Percentiles rank a stretch among this genome's conserved stretches.
phyloP scores from a whole-genome alignment of 2,797 vertebrate genomes.

The Oreochromis mossambicus region DNA sequence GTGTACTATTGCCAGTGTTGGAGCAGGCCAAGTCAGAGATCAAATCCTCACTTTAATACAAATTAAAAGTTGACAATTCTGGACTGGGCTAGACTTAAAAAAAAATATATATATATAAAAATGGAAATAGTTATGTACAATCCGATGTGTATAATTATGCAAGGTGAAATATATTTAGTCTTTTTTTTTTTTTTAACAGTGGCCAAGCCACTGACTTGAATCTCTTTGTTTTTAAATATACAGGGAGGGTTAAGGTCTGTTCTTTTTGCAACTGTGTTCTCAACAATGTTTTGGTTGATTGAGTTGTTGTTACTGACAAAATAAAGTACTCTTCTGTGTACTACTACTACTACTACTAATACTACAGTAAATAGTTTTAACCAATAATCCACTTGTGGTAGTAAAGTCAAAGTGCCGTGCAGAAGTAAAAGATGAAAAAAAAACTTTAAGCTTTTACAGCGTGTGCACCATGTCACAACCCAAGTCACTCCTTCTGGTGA shows the following conservation, averaged over 20 bases:
- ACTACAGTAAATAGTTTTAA: not conserved
- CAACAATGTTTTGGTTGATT: not conserved
- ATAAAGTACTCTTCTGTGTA: not conserved
- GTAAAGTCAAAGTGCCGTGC: not conserved
- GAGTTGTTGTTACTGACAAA: not conserved
- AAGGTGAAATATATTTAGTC: slow-evolving; percentile 13
- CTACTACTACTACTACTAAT: not conserved
- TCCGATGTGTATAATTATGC: not conserved
- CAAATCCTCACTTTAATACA: not conserved
- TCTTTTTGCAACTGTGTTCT: not conserved
- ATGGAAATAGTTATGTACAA: not conserved
- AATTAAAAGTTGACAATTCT: not conserved
- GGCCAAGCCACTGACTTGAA: not conserved
- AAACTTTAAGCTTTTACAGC: not conserved
- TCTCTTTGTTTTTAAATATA: not conserved
- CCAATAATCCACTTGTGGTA: not conserved
- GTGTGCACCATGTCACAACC: not conserved
- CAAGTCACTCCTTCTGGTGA: not conserved
- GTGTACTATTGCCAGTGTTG: not conserved
- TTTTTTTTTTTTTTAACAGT: not conserved
- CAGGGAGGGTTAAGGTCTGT: not conserved
- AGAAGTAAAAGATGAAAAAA: not conserved
- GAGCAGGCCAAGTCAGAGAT: not conserved
- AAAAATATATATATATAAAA: not conserved
- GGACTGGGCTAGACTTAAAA: not conserved